Conservation (phyloP, 2,797 vertebrate species). For the Scolopax bukidnonensis region DNA sequence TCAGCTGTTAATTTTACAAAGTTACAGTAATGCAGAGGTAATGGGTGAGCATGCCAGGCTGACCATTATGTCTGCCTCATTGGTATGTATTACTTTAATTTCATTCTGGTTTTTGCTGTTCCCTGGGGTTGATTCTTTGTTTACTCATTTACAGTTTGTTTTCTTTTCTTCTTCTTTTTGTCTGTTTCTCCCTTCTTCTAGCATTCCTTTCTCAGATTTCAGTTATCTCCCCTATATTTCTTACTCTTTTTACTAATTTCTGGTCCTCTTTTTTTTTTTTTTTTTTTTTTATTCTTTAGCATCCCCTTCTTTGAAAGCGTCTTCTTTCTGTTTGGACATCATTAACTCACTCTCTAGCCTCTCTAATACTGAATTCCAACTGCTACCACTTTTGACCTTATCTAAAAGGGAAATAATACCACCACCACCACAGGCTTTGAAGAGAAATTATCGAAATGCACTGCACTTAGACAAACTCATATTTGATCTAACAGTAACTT, state of each 20-base stretch:
- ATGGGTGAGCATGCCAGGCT: background rate
- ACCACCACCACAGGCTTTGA: background rate
- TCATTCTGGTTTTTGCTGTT: background rate
- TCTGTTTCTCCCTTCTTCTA: background rate
- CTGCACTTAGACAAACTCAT: background rate
- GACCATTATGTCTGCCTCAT: background rate
- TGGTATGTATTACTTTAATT: background rate
- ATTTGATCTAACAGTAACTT: conserved; percentile 37
- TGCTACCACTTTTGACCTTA: background rate
- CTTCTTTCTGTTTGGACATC: background rate
- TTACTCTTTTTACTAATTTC: background rate
- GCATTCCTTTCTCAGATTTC: background rate
- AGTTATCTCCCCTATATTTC: background rate
- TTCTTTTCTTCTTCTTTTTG: background rate
- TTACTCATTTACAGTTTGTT: background rate
- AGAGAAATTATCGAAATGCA: background rate
- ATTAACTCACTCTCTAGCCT: background rate
- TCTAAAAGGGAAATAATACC: background rate
- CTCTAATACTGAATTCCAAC: background rate
- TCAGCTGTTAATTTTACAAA: background rate
- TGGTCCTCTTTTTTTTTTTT: background rate
- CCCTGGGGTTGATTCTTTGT: background rate
- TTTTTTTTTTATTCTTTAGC: background rate
- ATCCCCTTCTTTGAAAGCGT: background rate
- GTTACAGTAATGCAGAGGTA: background rate